Evolutionary conservation across 2,888 invertebrate genomes (phyloP).

Genomic region (Habroteleia sp.): DNA sequence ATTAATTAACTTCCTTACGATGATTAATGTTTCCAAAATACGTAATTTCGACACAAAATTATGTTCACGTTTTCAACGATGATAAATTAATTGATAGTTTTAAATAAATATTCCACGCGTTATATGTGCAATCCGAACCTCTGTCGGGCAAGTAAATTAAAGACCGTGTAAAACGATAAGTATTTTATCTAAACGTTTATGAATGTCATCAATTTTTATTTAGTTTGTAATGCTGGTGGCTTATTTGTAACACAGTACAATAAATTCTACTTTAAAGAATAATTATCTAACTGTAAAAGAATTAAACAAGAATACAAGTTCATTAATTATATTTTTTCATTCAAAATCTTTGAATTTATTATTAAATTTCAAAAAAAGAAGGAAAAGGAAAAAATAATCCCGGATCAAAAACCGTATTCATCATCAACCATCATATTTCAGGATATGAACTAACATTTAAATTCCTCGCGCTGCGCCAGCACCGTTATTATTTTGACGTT

Average conservation of each 20-base stretch:
- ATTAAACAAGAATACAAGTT: background rate
- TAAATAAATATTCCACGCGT: too few species aligned
- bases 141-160: background rate
- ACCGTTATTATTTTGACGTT: conserved; percentile 50
- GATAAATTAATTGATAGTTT: background rate
- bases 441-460: conserved; percentile 42
- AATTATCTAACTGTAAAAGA: background rate
- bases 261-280: background rate
- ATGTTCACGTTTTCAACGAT: background rate
- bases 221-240: too few species aligned
- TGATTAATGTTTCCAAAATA: too few species aligned
- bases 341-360: background rate
- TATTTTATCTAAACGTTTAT: conserved; percentile 9
- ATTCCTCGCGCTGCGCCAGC: conserved; percentile 25
- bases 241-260: too few species aligned
- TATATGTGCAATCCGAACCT: too few species aligned
- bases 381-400: conserved; percentile 20
- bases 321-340: background rate
- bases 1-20: too few species aligned
- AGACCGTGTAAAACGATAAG: background rate
- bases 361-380: background rate
- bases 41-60: too few species aligned
- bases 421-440: conserved; percentile 43
- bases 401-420: conserved; percentile 31
- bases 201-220: conserved; percentile 1